A percentile compares a stretch with the other conserved stretches of the same genome.
Conservation (phyloP, 2,888 invertebrate genomes). For the Drosophila gaucha region DNA sequence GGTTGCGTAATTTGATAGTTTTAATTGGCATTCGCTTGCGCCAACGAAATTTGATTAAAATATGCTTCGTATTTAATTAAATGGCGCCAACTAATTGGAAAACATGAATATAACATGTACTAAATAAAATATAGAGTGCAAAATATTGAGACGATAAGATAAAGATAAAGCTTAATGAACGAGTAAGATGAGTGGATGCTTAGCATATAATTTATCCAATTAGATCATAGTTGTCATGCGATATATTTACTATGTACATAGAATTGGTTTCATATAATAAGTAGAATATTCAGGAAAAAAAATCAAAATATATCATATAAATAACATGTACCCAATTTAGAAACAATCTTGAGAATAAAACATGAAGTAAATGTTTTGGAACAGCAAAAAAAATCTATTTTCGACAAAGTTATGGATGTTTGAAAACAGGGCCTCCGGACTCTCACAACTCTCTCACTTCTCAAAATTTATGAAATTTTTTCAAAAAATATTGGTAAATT, state of each 20-base stretch:
- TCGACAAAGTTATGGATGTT: too few relatives aligned
- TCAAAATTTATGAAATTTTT: too few relatives aligned
- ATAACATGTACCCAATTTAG: too few relatives aligned
- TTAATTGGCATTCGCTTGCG: conserved; percentile 66
- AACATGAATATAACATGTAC: conserved; percentile 2
- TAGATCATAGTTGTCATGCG: not conserved
- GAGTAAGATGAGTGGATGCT: not conserved
- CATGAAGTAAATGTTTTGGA: too few relatives aligned
- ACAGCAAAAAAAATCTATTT: too few relatives aligned
- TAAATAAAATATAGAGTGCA: not conserved
- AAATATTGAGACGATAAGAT: not conserved
- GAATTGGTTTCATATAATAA: not conserved
- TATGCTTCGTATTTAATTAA: conserved; percentile 53
- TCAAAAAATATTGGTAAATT: too few relatives aligned
- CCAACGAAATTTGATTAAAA: conserved; percentile 67
- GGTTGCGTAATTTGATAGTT: conserved; percentile 72
- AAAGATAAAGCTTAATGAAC: not conserved
- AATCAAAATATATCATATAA: too few relatives aligned
- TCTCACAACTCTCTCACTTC: too few relatives aligned
- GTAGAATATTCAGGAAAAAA: not conserved
- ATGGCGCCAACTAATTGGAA: conserved; percentile 29
- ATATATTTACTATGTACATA: not conserved
- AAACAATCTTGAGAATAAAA: too few relatives aligned
- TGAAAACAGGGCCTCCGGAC: too few relatives aligned
- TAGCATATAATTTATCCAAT: not conserved